Evolutionary conservation across 2,113 vertebrate species (phyloP).

Genomic region (Cephalophus harveyi): DNA sequence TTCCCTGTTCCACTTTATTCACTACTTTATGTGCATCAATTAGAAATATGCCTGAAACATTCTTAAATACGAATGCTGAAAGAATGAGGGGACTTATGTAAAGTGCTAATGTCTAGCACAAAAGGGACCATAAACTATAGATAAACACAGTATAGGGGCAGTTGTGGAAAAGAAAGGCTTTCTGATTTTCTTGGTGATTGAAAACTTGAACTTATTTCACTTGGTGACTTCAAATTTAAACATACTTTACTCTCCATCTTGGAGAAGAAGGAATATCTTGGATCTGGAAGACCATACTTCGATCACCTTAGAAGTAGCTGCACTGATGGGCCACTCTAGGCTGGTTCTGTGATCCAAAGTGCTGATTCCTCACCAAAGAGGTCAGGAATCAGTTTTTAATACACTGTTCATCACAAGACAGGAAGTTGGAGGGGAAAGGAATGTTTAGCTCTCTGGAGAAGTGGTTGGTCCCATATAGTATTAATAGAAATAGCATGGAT

Average conservation of each 20-base stretch:
- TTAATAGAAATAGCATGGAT: not conserved
- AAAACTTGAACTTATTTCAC: not conserved
- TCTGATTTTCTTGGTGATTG: not conserved
- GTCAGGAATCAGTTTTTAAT: too few species aligned
- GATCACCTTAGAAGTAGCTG: not conserved
- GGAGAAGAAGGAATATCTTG: not conserved
- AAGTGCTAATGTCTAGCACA: not conserved
- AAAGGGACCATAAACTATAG: not conserved
- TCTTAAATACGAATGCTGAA: not conserved
- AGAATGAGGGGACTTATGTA: not conserved
- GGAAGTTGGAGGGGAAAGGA: not conserved
- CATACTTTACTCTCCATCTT: not conserved
- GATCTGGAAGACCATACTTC: not conserved
- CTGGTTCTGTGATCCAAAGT: not conserved
- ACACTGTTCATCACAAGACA: not conserved
- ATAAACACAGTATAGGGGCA: not conserved
- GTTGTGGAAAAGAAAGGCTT: not conserved
- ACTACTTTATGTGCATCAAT: not conserved
- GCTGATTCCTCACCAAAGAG: not conserved
- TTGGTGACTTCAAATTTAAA: not conserved
- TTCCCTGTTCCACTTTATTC: not conserved
- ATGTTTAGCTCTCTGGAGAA: not conserved
- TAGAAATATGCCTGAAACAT: not conserved
- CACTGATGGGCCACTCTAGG: not conserved
- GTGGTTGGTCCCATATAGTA: accelerated